phyloP scores from a whole-genome alignment of 2,888 invertebrate genomes.

The Archaeoteleia sp. region DNA sequence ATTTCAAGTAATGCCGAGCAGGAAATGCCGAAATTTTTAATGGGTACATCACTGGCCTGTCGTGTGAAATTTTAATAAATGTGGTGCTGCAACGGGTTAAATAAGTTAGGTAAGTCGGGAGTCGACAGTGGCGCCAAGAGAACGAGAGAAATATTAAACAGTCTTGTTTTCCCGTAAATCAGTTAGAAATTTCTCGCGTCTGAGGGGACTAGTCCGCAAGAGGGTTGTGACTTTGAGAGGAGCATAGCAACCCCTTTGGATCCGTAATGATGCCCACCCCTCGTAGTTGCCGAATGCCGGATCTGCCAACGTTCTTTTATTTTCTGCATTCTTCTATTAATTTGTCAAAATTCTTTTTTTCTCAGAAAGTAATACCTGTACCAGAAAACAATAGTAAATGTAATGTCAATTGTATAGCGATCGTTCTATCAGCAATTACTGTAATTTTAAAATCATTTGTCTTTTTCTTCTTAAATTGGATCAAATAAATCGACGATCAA shows the following conservation, averaged over 20 bases:
- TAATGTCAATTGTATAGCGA: too few species aligned
- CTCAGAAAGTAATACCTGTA: not conserved
- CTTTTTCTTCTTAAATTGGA: not conserved
- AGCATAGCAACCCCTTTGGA: slow-evolving; percentile 61
- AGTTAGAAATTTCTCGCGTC: slow-evolving; percentile 70
- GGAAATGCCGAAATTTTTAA: slow-evolving; percentile 52
- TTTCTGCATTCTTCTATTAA: slow-evolving; percentile 41
- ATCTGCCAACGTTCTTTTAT: slow-evolving; percentile 36
- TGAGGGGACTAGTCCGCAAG: slow-evolving; percentile 57
- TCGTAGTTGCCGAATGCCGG: slow-evolving; percentile 43
- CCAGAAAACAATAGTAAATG: not conserved
- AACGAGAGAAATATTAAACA: slow-evolving; percentile 73
- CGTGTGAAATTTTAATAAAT: slow-evolving; percentile 62
- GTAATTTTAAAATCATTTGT: slow-evolving; percentile 6
- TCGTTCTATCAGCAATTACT: too few species aligned
- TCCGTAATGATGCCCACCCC: slow-evolving; percentile 67
- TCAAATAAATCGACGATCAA: too few species aligned
- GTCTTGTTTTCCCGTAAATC: slow-evolving; percentile 75
- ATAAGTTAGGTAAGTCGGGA: slow-evolving; percentile 60
- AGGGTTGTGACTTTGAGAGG: slow-evolving; percentile 65
- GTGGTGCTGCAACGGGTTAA: slow-evolving; percentile 57
- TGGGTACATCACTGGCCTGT: slow-evolving; percentile 56
- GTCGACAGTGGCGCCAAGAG: slow-evolving; percentile 68
- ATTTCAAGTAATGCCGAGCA: slow-evolving; percentile 47
- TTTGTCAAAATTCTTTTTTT: slow-evolving; percentile 57